Base-by-base conservation (phyloP, 2,113 vertebrate species). In the Calyptommatus sinebrachiatus region DNA sequence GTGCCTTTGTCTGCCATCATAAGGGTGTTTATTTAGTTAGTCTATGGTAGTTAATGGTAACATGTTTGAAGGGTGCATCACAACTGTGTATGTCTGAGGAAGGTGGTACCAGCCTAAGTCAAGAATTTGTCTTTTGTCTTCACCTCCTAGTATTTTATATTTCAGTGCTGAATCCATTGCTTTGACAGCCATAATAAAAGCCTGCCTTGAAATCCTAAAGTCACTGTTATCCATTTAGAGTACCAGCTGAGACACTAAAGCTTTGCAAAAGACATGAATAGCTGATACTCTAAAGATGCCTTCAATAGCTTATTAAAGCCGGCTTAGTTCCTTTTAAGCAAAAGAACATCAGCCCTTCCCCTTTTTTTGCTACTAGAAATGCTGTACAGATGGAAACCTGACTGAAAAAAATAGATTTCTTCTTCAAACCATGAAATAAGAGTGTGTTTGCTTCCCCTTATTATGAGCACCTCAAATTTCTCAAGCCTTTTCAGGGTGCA, bases 301-400 rank as follows among this genome's bases (percentile, higher is more conserved):
- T 78, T 78, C 73, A 22, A 8, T 26, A 28, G 29, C 50, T 57
- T 71, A 61, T 71, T 71, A 71, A 31, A 46, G 53, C 24, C 46
- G 28, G 77, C 53, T 71, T 78, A 78, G 50, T 78, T 61, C 50
- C 61, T 78, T 70, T 45, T 70, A 70, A 68, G 53, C 50, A 61
- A 28, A 46, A 45, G 35, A 26, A n/a, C 28, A 61, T 71, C 14
- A 7, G 6, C 50, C 53, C 35, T 41, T 21, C 60, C 20, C 31
- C 41, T 41, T 57, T 57, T 45, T 20, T 26, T n/a, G 31, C 60
- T 53, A 60, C 8, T 8, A 35, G 45, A 71, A 2, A 75, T 21
- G 11, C 26, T 77, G 45, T 9, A 71, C 26, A 70, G 2, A 7
- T 14, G 24, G 66, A 77, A 18, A 28, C 46, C 83, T 73, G 60